Conservation (phyloP, 2,888 invertebrate genomes). For the Lumbricus terrestris region DNA sequence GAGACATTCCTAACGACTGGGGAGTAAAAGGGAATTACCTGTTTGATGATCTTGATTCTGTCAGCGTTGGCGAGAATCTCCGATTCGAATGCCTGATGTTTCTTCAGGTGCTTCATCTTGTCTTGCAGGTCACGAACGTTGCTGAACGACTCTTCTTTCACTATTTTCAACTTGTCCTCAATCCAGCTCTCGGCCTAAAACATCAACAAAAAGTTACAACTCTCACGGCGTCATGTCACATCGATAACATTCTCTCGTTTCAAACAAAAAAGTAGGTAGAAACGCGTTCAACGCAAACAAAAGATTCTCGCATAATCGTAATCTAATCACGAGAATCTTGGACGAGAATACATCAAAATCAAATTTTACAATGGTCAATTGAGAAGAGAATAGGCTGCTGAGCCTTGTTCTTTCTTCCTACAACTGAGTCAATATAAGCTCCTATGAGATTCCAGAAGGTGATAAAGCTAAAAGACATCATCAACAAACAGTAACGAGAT, state of each 20-base stretch:
- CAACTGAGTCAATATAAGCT: too few species aligned
- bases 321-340: background rate
- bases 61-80: constrained; percentile 67
- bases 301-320: background rate
- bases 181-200: constrained; percentile 79
- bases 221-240: background rate
- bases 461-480: background rate
- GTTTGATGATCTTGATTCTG: constrained; percentile 77
- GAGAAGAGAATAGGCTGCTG: background rate
- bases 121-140: constrained; percentile 81
- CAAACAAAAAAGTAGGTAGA: background rate
- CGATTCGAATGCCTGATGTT: constrained; percentile 63
- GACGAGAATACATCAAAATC: background rate
- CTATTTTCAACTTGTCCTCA: constrained; percentile 82
- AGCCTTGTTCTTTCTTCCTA: too few species aligned
- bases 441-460: background rate
- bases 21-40: constrained; percentile 5
- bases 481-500: constrained; percentile 9
- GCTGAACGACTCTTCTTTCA: constrained; percentile 71
- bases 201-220: background rate
- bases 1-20: background rate
- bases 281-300: background rate
- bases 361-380: background rate
- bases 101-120: constrained; percentile 72
- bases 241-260: too few species aligned